These are phyloP conservation scores for Neogobius melanostomus DNA, from an alignment of 2,113 vertebrate genomes.

Conservation along the genomic window DNA sequence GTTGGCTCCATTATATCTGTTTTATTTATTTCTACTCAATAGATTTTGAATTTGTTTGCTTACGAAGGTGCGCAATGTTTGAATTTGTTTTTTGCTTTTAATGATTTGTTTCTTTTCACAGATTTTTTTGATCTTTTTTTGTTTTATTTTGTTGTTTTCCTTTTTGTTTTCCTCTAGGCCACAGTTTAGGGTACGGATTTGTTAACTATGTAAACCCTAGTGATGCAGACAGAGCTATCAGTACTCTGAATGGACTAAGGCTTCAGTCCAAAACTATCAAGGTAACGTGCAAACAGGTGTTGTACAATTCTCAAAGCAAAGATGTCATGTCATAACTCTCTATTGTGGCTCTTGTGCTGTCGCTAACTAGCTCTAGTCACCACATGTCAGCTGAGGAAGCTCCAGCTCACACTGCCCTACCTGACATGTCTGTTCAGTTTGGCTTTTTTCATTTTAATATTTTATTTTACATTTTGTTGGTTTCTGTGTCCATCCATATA, in stretches of 20 bases:
- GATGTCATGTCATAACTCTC: constrained; percentile 71
- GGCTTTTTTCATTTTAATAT: constrained; percentile 35
- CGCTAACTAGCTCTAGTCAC: constrained; percentile 61
- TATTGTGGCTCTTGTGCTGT: constrained; percentile 67
- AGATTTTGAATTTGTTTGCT: constrained; percentile 55
- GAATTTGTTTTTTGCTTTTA: constrained; percentile 72
- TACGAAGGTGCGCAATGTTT: constrained; percentile 71
- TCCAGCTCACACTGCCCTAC: constrained; percentile 54
- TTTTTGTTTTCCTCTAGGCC: constrained; percentile 85
- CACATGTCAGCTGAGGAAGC: constrained; percentile 57
- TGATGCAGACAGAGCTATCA: constrained; percentile 99
- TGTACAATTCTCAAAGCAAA: constrained; percentile 78
- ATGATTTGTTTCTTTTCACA: constrained; percentile 72
- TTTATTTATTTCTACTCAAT: constrained; percentile 50
- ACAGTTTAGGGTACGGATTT: constrained; percentile 99
- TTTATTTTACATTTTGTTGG: constrained; percentile 18
- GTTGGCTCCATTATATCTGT: constrained; percentile 13
- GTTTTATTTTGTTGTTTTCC: constrained; percentile 83
- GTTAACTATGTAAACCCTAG: constrained; percentile 99
- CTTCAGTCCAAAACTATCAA: constrained; percentile 99
- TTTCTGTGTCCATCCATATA: constrained; percentile 17
- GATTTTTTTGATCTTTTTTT: constrained; percentile 78
- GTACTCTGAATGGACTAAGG: constrained; percentile 97
- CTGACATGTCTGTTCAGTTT: constrained; percentile 59
- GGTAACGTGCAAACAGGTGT: constrained; percentile 88